A percentile compares a stretch with the other conserved stretches of the same genome.
Conservation (phyloP, 1,140 invertebrate species). For the Drosophila serrata region DNA sequence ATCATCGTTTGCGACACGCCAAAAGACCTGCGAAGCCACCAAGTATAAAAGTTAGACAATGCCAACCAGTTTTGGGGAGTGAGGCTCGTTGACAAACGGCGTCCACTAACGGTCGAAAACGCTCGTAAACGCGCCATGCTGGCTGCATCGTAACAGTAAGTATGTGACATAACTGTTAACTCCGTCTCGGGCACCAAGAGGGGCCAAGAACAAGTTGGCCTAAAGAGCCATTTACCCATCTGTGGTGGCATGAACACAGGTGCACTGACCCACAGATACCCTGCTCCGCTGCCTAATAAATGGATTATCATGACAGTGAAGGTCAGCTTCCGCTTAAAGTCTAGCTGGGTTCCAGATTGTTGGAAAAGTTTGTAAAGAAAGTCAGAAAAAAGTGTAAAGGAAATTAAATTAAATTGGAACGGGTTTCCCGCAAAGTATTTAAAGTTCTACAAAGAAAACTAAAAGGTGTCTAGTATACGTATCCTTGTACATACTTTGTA, state of each 20-base stretch:
- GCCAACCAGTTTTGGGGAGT: constrained; percentile 59
- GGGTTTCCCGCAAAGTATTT: too few species aligned
- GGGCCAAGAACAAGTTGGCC: constrained; percentile 53
- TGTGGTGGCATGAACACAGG: constrained; percentile 18
- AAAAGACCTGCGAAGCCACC: constrained; percentile 30
- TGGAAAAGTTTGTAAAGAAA: not conserved
- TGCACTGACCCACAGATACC: constrained; percentile 24
- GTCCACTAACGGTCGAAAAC: constrained; percentile 64
- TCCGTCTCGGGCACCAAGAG: constrained; percentile 1
- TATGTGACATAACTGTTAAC: constrained; percentile 72
- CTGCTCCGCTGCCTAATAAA: not conserved
- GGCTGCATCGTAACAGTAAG: constrained; percentile 51
- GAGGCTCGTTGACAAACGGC: constrained; percentile 56
- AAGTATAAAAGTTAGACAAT: constrained; percentile 64
- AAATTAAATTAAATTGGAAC: too few species aligned
- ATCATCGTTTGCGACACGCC: constrained; percentile 73
- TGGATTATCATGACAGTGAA: not conserved
- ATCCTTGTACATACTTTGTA: not conserved
- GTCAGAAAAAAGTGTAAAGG: not conserved
- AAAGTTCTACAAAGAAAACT: not conserved
- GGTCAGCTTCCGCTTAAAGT: constrained; percentile 9
- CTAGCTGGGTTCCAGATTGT: not conserved
- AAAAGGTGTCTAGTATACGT: not conserved
- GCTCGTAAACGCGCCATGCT: constrained; percentile 54
- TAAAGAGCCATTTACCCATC: constrained; percentile 21